Conservation (phyloP, 2,113 vertebrate genomes). For the Glareola pratincola region DNA sequence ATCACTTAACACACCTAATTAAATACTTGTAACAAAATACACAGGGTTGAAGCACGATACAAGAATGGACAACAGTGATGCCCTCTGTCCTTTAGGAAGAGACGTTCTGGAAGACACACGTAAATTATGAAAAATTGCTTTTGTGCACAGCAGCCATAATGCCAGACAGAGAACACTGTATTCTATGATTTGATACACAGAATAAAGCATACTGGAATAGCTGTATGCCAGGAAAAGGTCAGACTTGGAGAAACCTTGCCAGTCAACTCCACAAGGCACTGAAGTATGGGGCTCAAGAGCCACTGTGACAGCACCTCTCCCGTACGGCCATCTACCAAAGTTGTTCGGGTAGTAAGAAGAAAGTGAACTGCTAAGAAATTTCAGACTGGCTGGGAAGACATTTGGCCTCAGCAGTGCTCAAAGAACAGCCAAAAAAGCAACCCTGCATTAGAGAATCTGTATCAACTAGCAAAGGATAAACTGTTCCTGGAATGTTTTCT, state of each 20-base stretch:
- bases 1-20: background rate
- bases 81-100: background rate
- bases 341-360: background rate
- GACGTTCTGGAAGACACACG: background rate
- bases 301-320: background rate
- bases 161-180: background rate
- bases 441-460: background rate
- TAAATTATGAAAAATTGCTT: background rate
- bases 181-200: background rate
- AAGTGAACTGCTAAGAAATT: background rate
- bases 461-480: background rate
- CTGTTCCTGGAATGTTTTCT: background rate
- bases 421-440: background rate
- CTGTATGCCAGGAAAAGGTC: background rate
- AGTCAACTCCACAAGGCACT: background rate
- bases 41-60: accelerated
- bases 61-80: background rate
- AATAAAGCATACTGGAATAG: background rate
- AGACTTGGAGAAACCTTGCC: background rate
- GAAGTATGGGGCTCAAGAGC: background rate
- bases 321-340: background rate
- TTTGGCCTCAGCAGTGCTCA: background rate
- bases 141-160: background rate
- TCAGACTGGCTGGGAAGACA: background rate
- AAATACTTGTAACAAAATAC: background rate